Conservation (phyloP, 1,140 invertebrate genomes). For the Cherax quadricarinatus region DNA sequence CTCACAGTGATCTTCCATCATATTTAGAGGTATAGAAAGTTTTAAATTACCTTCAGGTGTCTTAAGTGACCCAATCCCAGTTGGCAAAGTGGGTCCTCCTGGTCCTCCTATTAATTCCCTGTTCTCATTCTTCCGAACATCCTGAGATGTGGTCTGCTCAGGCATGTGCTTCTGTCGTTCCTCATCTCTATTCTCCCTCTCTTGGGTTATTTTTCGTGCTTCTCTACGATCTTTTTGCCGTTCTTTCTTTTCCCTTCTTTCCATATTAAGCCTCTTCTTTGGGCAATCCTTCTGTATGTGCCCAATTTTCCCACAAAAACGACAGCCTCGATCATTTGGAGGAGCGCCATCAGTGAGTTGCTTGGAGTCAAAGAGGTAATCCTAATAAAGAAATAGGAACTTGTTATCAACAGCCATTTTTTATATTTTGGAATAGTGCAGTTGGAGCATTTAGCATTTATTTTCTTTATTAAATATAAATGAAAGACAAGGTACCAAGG, state of each 20-base stretch:
- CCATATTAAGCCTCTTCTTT: conserved; percentile 47
- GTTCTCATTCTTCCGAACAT: background rate
- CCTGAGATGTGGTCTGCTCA: background rate
- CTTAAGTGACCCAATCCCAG: background rate
- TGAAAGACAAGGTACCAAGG: too few relatives aligned
- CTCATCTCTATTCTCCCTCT: background rate
- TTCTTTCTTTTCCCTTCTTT: conserved; percentile 51
- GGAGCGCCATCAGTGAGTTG: conserved; percentile 78
- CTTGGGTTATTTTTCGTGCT: conserved; percentile 10
- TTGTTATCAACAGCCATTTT: background rate
- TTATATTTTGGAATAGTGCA: background rate
- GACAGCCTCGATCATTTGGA: conserved; percentile 81
- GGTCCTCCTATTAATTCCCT: conserved; percentile 10
- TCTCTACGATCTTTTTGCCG: conserved; percentile 54
- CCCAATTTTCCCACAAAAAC: conserved; percentile 81
- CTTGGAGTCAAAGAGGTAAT: conserved; percentile 78
- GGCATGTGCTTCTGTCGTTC: background rate
- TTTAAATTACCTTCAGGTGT: conserved; percentile 48
- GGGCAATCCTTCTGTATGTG: conserved; percentile 81
- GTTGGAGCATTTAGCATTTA: too few relatives aligned
- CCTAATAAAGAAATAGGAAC: conserved; percentile 74
- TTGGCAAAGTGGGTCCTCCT: background rate
- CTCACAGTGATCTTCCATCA: conserved; percentile 48
- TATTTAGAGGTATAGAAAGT: conserved; percentile 37
- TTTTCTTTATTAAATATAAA: too few relatives aligned